phyloP scores from a whole-genome alignment of 2,113 vertebrate genomes.

The Nestor notabilis region DNA sequence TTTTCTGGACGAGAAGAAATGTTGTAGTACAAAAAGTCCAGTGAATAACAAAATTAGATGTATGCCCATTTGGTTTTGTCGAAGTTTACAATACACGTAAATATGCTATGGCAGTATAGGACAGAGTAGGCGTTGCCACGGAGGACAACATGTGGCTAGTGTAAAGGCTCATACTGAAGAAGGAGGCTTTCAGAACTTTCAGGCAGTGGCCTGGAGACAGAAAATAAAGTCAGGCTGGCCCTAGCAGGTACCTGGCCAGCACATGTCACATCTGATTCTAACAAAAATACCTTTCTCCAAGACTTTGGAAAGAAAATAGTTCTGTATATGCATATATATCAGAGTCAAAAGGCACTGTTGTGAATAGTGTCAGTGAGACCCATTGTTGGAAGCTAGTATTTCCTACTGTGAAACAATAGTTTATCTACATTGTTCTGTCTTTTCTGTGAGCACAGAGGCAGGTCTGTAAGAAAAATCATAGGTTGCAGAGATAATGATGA shows the following conservation, averaged over 20 bases:
- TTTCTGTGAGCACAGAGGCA: neutral
- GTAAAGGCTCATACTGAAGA: neutral
- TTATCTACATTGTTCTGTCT: neutral
- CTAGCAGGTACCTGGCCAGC: neutral
- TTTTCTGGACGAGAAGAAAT: neutral
- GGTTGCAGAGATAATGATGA: neutral
- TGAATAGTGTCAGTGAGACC: neutral
- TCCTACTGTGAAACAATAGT: neutral
- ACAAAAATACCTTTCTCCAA: neutral
- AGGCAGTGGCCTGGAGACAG: neutral
- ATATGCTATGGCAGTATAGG: neutral
- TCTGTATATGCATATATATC: neutral
- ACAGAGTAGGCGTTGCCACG: neutral
- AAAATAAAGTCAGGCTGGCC: neutral
- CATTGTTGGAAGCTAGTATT: neutral
- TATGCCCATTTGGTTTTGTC: neutral
- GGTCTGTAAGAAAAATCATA: neutral
- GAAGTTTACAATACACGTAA: neutral
- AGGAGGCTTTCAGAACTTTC: neutral
- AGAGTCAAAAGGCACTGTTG: neutral
- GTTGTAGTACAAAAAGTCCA: neutral
- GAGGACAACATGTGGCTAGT: rapidly evolving
- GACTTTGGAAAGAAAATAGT: neutral
- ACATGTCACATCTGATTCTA: neutral
- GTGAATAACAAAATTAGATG: neutral